A percentile compares a stretch with the other conserved stretches of the same genome.
Evolutionary conservation across 2,888 invertebrate species (phyloP).

Genomic region (Campaea margaritaria): DNA sequence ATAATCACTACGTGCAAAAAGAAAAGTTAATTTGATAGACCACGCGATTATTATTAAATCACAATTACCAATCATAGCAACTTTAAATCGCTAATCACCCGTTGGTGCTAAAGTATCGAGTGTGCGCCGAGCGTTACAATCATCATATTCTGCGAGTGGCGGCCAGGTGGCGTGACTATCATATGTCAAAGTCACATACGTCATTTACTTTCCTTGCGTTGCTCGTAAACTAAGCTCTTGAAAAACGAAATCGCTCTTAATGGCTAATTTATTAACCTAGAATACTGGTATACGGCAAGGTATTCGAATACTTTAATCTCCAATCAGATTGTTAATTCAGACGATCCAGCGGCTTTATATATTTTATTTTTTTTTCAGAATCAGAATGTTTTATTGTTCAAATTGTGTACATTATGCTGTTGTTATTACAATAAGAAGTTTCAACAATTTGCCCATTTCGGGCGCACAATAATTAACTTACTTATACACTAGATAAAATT

Average conservation of each 20-base stretch:
- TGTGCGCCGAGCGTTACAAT: not conserved
- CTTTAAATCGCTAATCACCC: not conserved
- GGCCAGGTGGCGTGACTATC: conserved; percentile 18
- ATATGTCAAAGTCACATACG: conserved; percentile 3
- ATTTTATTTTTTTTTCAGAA: too few species aligned
- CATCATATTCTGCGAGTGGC: conserved; percentile 2
- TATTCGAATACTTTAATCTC: not conserved
- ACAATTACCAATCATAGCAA: too few species aligned
- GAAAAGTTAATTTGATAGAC: too few species aligned
- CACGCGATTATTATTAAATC: too few species aligned
- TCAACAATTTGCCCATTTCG: too few species aligned
- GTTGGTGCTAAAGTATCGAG: not conserved
- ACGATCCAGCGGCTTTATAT: conserved; percentile 1
- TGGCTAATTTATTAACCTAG: conserved; percentile 1
- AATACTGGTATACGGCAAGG: not conserved
- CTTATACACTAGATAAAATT: too few species aligned
- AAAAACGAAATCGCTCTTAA: not conserved
- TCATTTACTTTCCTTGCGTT: conserved; percentile 23
- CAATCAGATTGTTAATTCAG: not conserved
- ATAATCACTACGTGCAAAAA: too few species aligned
- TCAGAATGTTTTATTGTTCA: too few species aligned
- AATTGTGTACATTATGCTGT: too few species aligned
- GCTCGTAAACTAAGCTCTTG: not conserved
- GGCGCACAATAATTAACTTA: too few species aligned
- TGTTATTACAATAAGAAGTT: too few species aligned